Evolutionary conservation across 2,113 vertebrate genomes (phyloP), one percentile per base, ranked within the genome.

Genomic region (Emydocephalus ijimae): DNA sequence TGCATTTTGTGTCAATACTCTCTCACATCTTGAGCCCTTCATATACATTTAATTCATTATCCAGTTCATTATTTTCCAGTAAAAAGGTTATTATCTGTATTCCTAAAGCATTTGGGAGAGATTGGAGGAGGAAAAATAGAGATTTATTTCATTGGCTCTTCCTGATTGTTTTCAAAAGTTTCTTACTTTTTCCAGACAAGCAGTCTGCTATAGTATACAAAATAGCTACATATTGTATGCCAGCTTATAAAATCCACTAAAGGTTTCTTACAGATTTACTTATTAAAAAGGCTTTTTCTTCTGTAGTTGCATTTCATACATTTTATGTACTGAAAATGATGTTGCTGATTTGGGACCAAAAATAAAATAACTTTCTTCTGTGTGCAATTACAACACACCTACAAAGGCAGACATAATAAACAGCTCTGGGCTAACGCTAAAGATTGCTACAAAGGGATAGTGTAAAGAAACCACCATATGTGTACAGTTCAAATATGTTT

Each of bases 401-500:
- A 85, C 52, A 56, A 21, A 12, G 39, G 64, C 45, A 48, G 90
- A 88, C 81, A 54, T n/a, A 61, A 54, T 26, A 45, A n/a, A 29
- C 5, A 2, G 59, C 23, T 9, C 23, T 11, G 0, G 43, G 81
- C 45, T 89, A 14, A 1, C 39, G 34, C 81, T 92, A 57, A 29
- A 57, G 5, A 54, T 88, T 88, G 69, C 90, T 85, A 61, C 87
- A 89, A 91, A 52, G 74, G 21, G 48, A 43, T 90, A 3, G 2
- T 1, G 5, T 92, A 90, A 92, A 55, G 94, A 92, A 93, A 43
- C 59, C 3, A 7, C 2, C 0, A 1, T 69, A 6, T 97, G 96
- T 97, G 52, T 97, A 94, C 86, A 96, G 93, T 97, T 93, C 94
- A 96, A 97, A 97, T 95, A 97, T 3, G 0, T 90, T 0, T 0